Evolutionary conservation across 2,888 invertebrate genomes (phyloP).

Genomic region (Stramonita haemastoma): DNA sequence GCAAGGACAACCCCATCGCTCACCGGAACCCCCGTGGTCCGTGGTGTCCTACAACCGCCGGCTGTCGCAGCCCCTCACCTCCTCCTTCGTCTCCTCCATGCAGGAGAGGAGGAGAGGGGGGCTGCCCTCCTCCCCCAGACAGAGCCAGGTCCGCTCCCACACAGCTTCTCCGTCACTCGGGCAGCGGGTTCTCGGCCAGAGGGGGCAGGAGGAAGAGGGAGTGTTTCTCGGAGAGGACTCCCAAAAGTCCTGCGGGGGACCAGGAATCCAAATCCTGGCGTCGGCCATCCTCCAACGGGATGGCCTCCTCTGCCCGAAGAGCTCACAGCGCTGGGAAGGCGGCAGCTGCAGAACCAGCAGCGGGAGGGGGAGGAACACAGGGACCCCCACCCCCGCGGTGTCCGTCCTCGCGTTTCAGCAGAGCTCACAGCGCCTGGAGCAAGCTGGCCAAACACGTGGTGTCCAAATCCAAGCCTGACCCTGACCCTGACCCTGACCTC

Average conservation of each 20-base stretch:
- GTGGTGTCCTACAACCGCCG: not conserved
- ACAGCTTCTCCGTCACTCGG: not conserved
- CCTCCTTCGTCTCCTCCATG: not conserved
- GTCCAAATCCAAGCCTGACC: not conserved
- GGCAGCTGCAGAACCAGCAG: not conserved
- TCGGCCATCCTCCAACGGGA: not conserved
- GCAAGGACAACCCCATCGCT: not conserved
- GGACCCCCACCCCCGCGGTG: not conserved
- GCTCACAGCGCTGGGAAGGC: not conserved
- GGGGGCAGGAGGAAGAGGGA: not conserved
- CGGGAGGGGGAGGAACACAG: not conserved
- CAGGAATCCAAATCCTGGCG: not conserved
- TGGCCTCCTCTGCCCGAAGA: not conserved
- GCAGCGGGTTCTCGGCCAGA: not conserved
- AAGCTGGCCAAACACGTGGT: slow-evolving; percentile 2
- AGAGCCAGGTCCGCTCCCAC: not conserved
- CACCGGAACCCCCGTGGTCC: not conserved
- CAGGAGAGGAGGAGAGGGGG: too few relatives aligned
- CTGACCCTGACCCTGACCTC: too few relatives aligned
- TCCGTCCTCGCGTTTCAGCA: not conserved
- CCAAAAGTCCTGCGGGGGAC: not conserved
- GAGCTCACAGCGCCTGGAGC: slow-evolving; percentile 17
- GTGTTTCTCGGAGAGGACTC: not conserved
- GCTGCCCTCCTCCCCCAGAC: not conserved
- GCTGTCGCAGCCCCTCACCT: not conserved